Conservation (phyloP, 2,888 invertebrate genomes). For the Sthenelais limicola region DNA sequence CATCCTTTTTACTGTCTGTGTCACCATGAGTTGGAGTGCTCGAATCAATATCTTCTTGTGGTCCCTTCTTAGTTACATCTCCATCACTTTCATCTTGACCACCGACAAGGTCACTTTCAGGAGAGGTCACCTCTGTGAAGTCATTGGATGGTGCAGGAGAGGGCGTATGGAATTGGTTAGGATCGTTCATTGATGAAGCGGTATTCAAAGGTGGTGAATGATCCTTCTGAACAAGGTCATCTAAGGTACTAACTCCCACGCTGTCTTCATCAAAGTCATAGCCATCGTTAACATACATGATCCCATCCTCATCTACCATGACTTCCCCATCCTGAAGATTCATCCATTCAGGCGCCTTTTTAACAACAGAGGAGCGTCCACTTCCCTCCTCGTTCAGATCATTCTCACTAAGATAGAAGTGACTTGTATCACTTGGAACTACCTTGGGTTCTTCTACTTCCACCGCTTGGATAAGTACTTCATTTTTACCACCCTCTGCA, state of each 20-base stretch:
- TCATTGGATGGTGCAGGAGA: no score
- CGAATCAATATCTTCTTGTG: no score
- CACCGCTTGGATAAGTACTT: slow-evolving; percentile 10
- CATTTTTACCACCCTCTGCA: neutral
- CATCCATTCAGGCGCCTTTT: slow-evolving; percentile 39
- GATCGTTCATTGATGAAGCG: no score
- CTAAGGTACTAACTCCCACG: neutral
- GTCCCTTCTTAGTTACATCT: no score
- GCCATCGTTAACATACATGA: slow-evolving; percentile 37
- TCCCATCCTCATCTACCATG: slow-evolving; percentile 32
- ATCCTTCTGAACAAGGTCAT: slow-evolving; percentile 32
- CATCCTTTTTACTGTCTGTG: no score
- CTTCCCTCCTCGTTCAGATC: neutral
- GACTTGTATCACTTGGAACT: neutral
- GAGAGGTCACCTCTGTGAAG: no score
- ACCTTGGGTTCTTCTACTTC: neutral
- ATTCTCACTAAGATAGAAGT: slow-evolving; percentile 9
- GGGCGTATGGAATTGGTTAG: no score
- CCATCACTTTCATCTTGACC: no score
- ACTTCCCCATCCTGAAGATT: slow-evolving; percentile 31
- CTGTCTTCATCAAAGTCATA: slow-evolving; percentile 30
- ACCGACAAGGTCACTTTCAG: no score
- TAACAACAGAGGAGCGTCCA: neutral
- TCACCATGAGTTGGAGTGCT: no score
- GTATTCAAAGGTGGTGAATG: no score